Evolutionary conservation across 1,140 invertebrate genomes (phyloP).

Genomic region (Cepaea nemoralis): DNA sequence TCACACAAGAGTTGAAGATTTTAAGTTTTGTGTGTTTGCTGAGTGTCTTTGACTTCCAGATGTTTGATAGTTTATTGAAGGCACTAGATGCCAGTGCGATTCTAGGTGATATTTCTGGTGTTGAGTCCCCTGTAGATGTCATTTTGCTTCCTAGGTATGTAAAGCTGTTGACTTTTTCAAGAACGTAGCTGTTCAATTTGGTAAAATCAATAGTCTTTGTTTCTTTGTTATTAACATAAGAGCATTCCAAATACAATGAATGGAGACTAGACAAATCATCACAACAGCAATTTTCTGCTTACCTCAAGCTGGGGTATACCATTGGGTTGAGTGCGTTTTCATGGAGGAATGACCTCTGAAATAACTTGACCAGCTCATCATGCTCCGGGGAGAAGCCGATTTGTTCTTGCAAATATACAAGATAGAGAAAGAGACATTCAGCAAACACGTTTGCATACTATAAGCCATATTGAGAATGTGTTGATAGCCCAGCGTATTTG

Average conservation of each 20-base stretch:
- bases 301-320: constrained; percentile 66
- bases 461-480: not conserved
- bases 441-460: not conserved
- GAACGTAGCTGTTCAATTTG: too few relatives aligned
- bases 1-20: too few relatives aligned
- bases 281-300: too few relatives aligned
- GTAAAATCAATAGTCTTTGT: too few relatives aligned
- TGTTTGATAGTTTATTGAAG: too few relatives aligned
- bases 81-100: too few relatives aligned
- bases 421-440: not conserved
- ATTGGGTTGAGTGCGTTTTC: constrained; percentile 69
- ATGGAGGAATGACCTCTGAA: constrained; percentile 64
- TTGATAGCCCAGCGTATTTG: not conserved
- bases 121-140: too few relatives aligned
- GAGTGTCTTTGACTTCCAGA: too few relatives aligned
- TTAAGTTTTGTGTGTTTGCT: too few relatives aligned
- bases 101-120: too few relatives aligned
- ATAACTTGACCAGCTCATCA: constrained; percentile 58
- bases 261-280: not conserved
- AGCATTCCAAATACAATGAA: not conserved
- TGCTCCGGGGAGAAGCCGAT: constrained; percentile 59
- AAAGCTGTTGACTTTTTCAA: too few relatives aligned
- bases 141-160: too few relatives aligned
- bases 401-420: constrained; percentile 53
- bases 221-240: not conserved